Evolutionary conservation across 1,140 invertebrate species (phyloP).

Genomic region (Pseudomyrmex sp.): DNA sequence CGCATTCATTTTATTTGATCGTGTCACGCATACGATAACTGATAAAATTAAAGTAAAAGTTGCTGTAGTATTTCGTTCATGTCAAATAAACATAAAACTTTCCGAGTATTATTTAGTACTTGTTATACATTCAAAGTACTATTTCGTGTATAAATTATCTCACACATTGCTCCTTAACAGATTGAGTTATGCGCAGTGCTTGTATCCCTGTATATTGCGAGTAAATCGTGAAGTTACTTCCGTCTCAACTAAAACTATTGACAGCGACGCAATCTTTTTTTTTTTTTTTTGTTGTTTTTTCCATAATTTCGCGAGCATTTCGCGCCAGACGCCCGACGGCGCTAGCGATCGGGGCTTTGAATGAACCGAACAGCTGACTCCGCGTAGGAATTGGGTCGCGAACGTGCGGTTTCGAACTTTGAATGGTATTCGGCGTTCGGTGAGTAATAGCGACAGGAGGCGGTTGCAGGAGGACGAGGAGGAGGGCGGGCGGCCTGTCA

Average conservation of each 20-base stretch:
- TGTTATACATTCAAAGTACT: neutral
- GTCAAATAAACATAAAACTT: neutral
- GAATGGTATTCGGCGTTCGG: constrained; percentile 79
- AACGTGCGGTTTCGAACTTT: constrained; percentile 80
- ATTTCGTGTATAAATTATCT: neutral
- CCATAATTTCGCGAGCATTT: constrained; percentile 52
- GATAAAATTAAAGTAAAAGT: constrained; percentile 1
- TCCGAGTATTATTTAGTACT: neutral
- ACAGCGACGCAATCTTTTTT: neutral
- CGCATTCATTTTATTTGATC: too few species aligned
- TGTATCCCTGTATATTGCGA: neutral
- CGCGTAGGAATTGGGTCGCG: constrained; percentile 80
- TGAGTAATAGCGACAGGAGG: constrained; percentile 79
- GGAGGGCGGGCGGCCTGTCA: constrained; percentile 74
- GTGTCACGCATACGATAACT: neutral
- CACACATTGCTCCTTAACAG: neutral
- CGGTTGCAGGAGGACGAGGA: constrained; percentile 66
- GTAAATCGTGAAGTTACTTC: too few species aligned
- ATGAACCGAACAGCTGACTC: constrained; percentile 79
- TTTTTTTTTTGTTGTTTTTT: constrained; percentile 5
- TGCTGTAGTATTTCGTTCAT: neutral
- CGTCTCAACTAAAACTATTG: neutral
- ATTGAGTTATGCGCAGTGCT: neutral
- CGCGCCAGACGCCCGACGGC: constrained; percentile 56
- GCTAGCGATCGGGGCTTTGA: constrained; percentile 69